phyloP scores from a whole-genome alignment of 1,140 invertebrate genomes.

The Musca domestica region DNA sequence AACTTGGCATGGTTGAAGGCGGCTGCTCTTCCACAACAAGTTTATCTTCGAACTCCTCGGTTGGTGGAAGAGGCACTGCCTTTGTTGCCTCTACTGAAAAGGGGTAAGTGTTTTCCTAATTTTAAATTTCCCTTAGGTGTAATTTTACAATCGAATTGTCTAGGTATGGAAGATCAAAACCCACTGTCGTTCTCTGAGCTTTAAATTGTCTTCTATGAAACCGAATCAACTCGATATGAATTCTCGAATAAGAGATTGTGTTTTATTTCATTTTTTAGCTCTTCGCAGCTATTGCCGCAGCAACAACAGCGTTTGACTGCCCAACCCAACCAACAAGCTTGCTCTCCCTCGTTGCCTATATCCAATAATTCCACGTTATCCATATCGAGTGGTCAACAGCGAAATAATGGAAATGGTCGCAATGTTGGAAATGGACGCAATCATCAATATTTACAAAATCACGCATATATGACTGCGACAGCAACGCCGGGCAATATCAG shows the following conservation, averaged over 20 bases:
- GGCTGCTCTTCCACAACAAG: background rate
- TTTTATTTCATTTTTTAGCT: background rate
- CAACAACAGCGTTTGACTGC: constrained; percentile 14
- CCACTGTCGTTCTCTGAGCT: too few species aligned
- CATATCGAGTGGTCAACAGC: background rate
- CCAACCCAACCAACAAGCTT: background rate
- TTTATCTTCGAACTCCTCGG: too few species aligned
- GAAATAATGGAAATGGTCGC: background rate
- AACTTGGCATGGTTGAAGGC: background rate
- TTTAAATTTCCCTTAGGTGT: too few species aligned
- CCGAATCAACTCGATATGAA: too few species aligned
- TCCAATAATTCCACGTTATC: background rate
- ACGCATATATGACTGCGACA: background rate
- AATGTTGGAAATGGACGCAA: background rate
- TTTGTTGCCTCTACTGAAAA: too few species aligned
- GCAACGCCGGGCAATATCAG: background rate
- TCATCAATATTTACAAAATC: constrained; percentile 6
- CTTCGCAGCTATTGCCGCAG: constrained; percentile 6
- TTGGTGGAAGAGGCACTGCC: too few species aligned
- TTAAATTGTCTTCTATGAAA: too few species aligned
- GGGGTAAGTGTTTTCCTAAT: too few species aligned
- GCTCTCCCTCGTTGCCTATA: background rate
- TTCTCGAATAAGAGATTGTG: too few species aligned
- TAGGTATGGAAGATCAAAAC: too few species aligned
- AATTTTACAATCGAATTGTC: too few species aligned